These are phyloP conservation scores for Galeopterus variegatus DNA, from an alignment of 2,113 vertebrate species.

Conservation along the genomic window DNA sequence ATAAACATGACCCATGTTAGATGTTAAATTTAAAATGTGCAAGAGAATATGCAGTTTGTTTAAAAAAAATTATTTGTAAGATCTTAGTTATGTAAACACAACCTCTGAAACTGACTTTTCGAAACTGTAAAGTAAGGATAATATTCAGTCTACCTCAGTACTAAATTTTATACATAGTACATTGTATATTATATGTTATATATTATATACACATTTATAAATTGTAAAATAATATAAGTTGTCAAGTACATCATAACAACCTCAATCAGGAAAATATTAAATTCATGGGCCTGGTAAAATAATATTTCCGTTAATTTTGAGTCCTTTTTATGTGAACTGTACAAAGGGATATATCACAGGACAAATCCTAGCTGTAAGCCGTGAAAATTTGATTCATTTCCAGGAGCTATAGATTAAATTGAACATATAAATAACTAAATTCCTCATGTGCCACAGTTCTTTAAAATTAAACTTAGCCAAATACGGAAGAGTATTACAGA, in stretches of 20 bases:
- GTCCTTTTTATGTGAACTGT: constrained; percentile 12
- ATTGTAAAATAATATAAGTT: constrained; percentile 8
- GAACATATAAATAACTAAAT: constrained; percentile 30
- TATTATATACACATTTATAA: background rate
- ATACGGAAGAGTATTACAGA: background rate
- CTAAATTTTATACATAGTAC: background rate
- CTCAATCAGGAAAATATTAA: background rate
- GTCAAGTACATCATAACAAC: background rate
- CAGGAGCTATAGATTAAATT: background rate
- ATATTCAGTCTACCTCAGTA: background rate
- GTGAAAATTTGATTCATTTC: constrained; percentile 39
- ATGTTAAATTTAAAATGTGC: background rate
- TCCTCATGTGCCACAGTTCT: background rate
- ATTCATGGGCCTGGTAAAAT: constrained; percentile 14
- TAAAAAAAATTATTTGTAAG: background rate
- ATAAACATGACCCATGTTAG: constrained; percentile 3
- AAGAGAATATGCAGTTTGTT: background rate
- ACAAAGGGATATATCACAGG: background rate
- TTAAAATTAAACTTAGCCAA: constrained; percentile 54
- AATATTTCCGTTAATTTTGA: constrained; percentile 13
- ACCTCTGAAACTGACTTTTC: constrained; percentile 13
- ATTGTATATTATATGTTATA: background rate
- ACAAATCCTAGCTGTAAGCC: background rate
- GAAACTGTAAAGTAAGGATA: background rate
- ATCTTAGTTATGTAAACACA: background rate